Evolutionary conservation across 2,888 invertebrate genomes (phyloP).

Genomic region (Pheosia tremula): DNA sequence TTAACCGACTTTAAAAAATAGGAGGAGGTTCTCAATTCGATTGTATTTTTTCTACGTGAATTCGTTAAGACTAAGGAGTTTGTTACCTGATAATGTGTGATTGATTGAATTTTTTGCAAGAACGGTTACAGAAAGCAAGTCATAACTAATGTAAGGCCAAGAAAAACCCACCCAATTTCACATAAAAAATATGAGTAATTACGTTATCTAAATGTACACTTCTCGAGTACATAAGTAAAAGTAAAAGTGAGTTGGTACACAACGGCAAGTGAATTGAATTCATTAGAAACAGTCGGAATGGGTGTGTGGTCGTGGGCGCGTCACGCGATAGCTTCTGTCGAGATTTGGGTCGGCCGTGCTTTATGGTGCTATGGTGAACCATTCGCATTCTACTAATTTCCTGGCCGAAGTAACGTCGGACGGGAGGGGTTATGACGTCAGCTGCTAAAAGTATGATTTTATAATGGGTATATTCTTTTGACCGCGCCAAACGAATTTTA

Average conservation of each 20-base stretch:
- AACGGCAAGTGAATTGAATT: background rate
- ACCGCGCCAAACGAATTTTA: no score
- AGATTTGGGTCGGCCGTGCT: constrained; percentile 35
- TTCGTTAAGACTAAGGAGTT: constrained; percentile 33
- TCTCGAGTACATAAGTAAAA: no score
- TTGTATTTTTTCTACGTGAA: constrained; percentile 12
- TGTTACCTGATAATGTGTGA: constrained; percentile 36
- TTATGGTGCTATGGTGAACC: constrained; percentile 27
- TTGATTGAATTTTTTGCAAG: constrained; percentile 11
- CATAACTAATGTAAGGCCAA: no score
- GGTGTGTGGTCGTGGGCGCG: constrained; percentile 29
- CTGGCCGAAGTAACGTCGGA: constrained; percentile 18
- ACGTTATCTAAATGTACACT: no score
- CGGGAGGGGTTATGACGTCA: background rate
- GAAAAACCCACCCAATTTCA: no score
- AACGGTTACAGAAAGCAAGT: no score
- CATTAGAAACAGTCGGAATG: constrained; percentile 25
- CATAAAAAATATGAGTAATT: no score
- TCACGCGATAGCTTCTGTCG: constrained; percentile 29
- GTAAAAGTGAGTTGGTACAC: background rate
- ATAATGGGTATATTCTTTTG: background rate
- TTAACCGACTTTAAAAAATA: no score
- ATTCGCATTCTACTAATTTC: constrained; percentile 20
- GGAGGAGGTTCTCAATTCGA: no score
- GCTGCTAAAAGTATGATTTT: background rate